Base-by-base conservation (phyloP, 1,140 invertebrate species). In the Colletes gigas region DNA sequence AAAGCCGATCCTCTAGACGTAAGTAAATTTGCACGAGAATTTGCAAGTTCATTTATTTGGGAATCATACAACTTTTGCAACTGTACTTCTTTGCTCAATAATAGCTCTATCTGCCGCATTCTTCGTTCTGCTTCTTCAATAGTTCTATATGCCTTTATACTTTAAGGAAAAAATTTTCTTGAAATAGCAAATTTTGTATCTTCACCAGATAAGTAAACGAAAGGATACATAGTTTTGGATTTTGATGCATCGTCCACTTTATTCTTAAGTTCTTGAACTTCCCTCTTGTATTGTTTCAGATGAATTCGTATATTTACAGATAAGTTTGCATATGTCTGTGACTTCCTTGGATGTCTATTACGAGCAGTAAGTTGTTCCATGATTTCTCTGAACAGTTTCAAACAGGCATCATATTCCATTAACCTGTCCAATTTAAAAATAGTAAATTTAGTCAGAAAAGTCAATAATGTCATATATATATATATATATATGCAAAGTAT, bases 371-470 rank as follows among this genome's bases (percentile, higher is more conserved):
- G 78, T 82, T 95, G 94, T 82, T 95, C 94, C 90, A 95, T 94
- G 60, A 96, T 95, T 81, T 95, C 94, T 74, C 95, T 93, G 78
- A 94, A 94, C 4, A 96, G 86, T 70, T 94, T 94, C 87, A 96
- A 95, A 85, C 96, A 96, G 0, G 95, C 94, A 80, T 96, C 96
- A 90, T 96, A 94, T 86, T 96, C 96, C 0, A 92, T 88, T 5
- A 96, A 91, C 96, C 96, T 96, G 78, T 30, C 83, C 85, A 72
- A 83, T 80, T 47, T 59, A 41, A 59, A 78, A 19, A 50, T 9
- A n/a, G 30, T 30, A 30, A 30, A 30, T 30, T 30, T 30, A 30
- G 30, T 30, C 30, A 30, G 30, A 30, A 30, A 30, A 30, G 30
- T 30, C 30, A 30, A 30, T 30, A 30, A 30, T 30, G 30, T 30